A percentile compares a stretch with the other conserved stretches of the same genome.
These are phyloP conservation scores for Periophthalmus magnuspinnatus DNA, from an alignment of 2,797 vertebrate genomes.

Conservation along the genomic window DNA sequence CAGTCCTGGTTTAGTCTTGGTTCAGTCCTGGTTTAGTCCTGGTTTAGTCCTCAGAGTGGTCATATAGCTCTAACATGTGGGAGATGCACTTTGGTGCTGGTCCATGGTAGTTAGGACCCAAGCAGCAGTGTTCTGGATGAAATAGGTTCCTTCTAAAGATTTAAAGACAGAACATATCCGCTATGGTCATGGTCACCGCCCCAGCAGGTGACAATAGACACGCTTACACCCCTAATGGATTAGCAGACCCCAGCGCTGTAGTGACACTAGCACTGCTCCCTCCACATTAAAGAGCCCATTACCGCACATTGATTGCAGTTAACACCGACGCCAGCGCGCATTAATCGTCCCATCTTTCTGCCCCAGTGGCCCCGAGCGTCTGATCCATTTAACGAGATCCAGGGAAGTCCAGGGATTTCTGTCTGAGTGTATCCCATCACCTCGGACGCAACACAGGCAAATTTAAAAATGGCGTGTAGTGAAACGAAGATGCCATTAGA, in stretches of 20 bases:
- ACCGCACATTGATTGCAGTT: constrained; percentile 71
- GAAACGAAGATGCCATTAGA: constrained; percentile 23
- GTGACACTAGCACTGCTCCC: constrained; percentile 40
- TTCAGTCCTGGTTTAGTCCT: too few relatives aligned
- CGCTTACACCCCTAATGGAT: constrained; percentile 23
- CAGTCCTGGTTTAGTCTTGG: too few relatives aligned
- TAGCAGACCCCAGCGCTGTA: constrained; percentile 31
- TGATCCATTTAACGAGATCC: constrained; percentile 59
- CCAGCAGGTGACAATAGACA: constrained; percentile 28
- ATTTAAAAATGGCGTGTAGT: constrained; percentile 39
- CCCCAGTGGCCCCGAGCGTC: constrained; percentile 40
- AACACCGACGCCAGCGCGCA: constrained; percentile 59
- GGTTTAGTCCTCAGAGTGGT: too few relatives aligned
- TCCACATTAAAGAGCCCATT: constrained; percentile 66
- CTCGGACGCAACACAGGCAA: constrained; percentile 6
- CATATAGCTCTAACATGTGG: too few relatives aligned
- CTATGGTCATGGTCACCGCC: background rate
- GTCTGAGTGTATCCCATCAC: constrained; percentile 53
- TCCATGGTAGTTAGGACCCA: too few relatives aligned
- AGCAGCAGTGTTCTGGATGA: too few relatives aligned
- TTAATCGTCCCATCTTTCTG: constrained; percentile 66
- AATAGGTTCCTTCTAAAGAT: background rate
- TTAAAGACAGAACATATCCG: background rate
- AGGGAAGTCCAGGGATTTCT: constrained; percentile 52
- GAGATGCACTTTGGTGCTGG: too few relatives aligned